Evolutionary conservation across 1,140 invertebrate genomes (phyloP), one percentile per base, ranked within the genome.

Genomic region (Camponotus pennsylvanicus): DNA sequence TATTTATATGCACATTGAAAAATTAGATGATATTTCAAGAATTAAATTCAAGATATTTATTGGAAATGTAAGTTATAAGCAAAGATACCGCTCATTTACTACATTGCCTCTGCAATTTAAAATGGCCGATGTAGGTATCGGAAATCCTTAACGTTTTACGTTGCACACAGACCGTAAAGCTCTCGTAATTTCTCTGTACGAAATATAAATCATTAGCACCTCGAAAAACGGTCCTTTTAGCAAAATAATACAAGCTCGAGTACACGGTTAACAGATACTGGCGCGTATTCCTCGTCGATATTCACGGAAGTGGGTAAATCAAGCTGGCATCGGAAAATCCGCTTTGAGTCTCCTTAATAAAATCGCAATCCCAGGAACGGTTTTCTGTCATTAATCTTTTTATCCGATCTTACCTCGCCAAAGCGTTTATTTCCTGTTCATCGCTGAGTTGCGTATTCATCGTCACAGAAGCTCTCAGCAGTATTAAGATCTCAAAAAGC

Each of bases 401-500:
- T 89, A 89, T 71, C 32, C 70, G 66, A 64, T 40, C 55, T 69
- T 76, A 70, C 32, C 85, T 66, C 88, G 78, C 76, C 88, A 86
- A 89, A 89, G 88, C 88, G 88, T 89, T 89, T 89, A 89, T 89
- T 89, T 89, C 84, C 66, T 75, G 87, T 89, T 86, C 73, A 76
- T 89, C 49, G 87, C 73, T 40, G 57, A 88, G 80, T 78, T 59
- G 80, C 45, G 69, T 76, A 88, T 80, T 82, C 86, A 71, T 59
- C 87, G 83, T 80, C 52, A 34, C 77, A 71, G 80, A 55, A 64
- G 76, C 76, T 90, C 78, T 90, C 86, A 82, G 71, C n/a, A 70
- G 89, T 88, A 90, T 90, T 90, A 88, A 86, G 87, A 90, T 90
- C 85, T 88, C 89, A 86, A 88, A 90, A 90, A 88, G 82, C 85